A percentile compares a stretch with the other conserved stretches of the same genome.
Evolutionary conservation across 2,113 vertebrate species (phyloP).

Genomic region (Myotis davidii): DNA sequence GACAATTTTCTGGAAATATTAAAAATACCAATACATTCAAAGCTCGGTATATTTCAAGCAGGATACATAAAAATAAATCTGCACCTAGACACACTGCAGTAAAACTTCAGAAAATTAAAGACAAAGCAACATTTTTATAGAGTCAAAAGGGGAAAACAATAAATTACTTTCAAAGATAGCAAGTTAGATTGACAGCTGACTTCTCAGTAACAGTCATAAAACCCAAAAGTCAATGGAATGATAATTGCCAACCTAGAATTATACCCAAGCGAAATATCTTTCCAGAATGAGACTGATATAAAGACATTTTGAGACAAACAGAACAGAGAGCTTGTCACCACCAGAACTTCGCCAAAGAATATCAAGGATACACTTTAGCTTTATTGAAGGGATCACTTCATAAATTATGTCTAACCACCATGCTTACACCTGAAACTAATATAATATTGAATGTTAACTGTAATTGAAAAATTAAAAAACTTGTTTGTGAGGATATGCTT

Average conservation of each 20-base stretch:
- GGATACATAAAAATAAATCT: slow-evolving; percentile 27
- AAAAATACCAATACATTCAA: neutral
- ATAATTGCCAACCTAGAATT: neutral
- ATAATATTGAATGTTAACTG: neutral
- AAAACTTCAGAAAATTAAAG: slow-evolving; percentile 52
- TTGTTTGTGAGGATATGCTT: neutral
- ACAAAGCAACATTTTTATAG: neutral
- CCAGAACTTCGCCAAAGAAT: neutral
- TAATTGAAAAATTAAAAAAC: neutral
- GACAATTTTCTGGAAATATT: neutral
- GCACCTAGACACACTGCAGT: neutral
- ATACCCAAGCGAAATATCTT: neutral
- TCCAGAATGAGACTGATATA: slow-evolving; percentile 15
- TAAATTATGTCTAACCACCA: neutral
- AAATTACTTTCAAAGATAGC: neutral
- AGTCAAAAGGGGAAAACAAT: neutral
- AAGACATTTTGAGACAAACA: slow-evolving; percentile 17
- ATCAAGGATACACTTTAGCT: neutral
- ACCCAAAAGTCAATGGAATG: neutral
- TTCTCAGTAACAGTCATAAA: neutral
- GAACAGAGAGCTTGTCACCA: neutral
- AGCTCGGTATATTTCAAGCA: neutral
- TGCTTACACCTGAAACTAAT: neutral
- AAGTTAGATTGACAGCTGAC: slow-evolving; percentile 26
- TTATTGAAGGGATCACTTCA: neutral